Percentiles rank a stretch among this genome's conserved stretches.
phyloP scores from a whole-genome alignment of 2,888 invertebrate genomes.

The Prosopocoilus inquinatus region DNA sequence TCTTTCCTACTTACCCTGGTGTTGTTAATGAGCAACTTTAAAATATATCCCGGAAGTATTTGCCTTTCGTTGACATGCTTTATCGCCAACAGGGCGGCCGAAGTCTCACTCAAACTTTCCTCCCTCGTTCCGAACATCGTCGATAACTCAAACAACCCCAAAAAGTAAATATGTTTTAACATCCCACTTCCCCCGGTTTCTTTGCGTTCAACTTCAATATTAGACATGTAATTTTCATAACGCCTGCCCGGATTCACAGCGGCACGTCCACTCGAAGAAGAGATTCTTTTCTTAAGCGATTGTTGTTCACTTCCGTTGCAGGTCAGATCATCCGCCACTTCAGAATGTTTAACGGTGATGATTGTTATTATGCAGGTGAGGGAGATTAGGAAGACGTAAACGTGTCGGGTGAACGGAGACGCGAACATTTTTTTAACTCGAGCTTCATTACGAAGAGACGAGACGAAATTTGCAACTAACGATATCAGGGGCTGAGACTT shows the following conservation, averaged over 20 bases:
- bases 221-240: constrained; percentile 15
- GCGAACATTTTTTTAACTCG: constrained; percentile 8
- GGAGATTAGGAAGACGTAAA: constrained; percentile 15
- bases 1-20: constrained; percentile 66
- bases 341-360: constrained; percentile 7
- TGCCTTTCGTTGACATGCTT: constrained; percentile 72
- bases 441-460: constrained; percentile 1
- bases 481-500: constrained; percentile 22
- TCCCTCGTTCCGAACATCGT: constrained; percentile 61
- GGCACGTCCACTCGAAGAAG: not conserved
- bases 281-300: too few relatives aligned
- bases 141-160: constrained; percentile 79
- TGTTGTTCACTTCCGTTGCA: constrained; percentile 3
- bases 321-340: not conserved
- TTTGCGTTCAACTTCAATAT: not conserved
- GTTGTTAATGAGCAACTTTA: constrained; percentile 78
- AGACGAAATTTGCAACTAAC: not conserved
- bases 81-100: constrained; percentile 77
- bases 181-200: constrained; percentile 5
- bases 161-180: constrained; percentile 45
- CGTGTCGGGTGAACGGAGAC: constrained; percentile 11
- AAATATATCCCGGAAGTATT: constrained; percentile 69
- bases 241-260: not conserved
- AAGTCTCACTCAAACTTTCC: constrained; percentile 72
- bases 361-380: constrained; percentile 13